Evolutionary conservation across 2,888 invertebrate genomes (phyloP).

Genomic region (Physocephala rufipes): DNA sequence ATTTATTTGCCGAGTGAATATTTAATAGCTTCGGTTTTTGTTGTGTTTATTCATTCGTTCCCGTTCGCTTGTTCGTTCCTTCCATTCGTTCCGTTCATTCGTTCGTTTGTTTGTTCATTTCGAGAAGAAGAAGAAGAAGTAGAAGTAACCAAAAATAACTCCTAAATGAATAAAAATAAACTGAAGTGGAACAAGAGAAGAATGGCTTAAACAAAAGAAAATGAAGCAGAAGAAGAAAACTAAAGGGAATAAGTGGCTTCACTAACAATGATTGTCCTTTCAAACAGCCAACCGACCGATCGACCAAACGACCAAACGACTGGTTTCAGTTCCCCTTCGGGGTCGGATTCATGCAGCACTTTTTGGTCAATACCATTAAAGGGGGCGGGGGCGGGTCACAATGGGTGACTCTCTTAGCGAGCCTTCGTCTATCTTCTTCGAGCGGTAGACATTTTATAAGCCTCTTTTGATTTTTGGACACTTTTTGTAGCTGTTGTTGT

Average conservation of each 20-base stretch:
- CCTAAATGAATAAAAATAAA: background rate
- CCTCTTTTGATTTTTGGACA: background rate
- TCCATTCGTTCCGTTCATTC: too few relatives aligned
- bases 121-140: background rate
- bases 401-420: constrained; percentile 24
- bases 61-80: too few relatives aligned
- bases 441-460: constrained; percentile 14
- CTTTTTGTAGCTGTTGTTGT: background rate
- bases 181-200: background rate
- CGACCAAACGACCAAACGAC: background rate
- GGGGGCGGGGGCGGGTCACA: too few relatives aligned
- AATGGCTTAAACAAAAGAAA: too few relatives aligned
- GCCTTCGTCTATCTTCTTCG: constrained; percentile 25
- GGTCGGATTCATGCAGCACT: constrained; percentile 18
- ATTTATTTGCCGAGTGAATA: constrained; percentile 61
- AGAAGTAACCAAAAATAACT: background rate
- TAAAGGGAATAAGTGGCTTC: too few relatives aligned
- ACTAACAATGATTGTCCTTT: too few relatives aligned
- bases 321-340: background rate
- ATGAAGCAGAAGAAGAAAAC: too few relatives aligned
- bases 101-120: too few relatives aligned
- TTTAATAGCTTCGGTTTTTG: constrained; percentile 54
- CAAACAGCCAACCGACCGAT: too few relatives aligned
- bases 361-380: constrained; percentile 32
- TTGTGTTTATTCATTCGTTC: background rate